These are phyloP conservation scores for Choloepus hoffmanni DNA, from an alignment of 2,113 vertebrate species.

Conservation along the genomic window DNA sequence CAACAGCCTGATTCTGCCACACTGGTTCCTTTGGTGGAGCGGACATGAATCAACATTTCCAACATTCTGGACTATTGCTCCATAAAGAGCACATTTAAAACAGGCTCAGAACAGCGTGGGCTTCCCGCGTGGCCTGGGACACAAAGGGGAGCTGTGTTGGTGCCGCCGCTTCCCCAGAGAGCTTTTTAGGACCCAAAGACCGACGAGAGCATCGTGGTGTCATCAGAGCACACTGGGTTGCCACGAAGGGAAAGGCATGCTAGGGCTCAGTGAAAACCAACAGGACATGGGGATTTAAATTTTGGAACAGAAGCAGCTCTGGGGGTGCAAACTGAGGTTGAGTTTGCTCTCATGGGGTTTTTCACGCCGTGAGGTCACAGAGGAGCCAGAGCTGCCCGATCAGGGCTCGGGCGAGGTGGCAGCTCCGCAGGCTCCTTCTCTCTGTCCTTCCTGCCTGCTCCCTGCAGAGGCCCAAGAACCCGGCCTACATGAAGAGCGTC, in stretches of 20 bases:
- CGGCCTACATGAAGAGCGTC: slow-evolving; percentile 88
- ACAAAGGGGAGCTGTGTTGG: neutral
- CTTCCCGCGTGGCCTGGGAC: neutral
- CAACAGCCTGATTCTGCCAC: neutral
- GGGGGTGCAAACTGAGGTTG: rapidly evolving
- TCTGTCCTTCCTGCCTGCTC: neutral
- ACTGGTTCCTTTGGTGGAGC: neutral
- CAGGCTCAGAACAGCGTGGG: neutral
- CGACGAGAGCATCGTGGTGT: rapidly evolving
- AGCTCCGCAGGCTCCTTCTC: neutral
- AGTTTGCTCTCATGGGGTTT: neutral
- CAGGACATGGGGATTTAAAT: neutral
- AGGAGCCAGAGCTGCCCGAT: rapidly evolving
- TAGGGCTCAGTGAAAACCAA: neutral
- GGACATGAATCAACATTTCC: neutral
- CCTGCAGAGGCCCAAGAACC: slow-evolving; percentile 87
- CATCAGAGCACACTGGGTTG: neutral
- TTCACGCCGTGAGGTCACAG: rapidly evolving
- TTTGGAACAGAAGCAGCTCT: neutral
- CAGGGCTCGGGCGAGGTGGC: neutral
- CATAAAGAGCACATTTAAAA: slow-evolving; percentile 63
- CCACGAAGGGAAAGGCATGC: neutral
- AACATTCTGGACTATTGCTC: rapidly evolving
- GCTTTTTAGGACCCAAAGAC: rapidly evolving
- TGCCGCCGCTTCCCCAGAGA: neutral